These are phyloP conservation scores for Falco punctatus DNA, from an alignment of 2,113 vertebrate genomes.

Conservation along the genomic window DNA sequence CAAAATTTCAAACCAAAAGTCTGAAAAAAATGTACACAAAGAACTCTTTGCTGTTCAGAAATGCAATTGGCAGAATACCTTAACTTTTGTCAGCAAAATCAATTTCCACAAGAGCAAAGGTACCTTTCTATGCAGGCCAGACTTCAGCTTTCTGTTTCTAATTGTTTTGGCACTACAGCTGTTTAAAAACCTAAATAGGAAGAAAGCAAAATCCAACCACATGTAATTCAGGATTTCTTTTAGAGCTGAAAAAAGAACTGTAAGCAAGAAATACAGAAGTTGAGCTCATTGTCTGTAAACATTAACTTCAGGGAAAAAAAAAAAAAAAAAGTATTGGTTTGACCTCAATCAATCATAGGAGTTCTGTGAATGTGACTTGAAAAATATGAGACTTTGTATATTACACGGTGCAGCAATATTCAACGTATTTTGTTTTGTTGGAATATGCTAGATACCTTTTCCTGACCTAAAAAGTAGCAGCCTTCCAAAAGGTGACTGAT, in stretches of 20 bases:
- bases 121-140: background rate
- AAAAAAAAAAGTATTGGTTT: background rate
- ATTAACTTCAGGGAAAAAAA: background rate
- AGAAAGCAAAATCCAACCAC: background rate
- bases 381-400: background rate
- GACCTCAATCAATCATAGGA: background rate
- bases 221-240: background rate
- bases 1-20: background rate
- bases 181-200: background rate
- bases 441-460: background rate
- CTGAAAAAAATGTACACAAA: background rate
- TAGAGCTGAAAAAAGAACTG: background rate
- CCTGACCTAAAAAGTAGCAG: fast-evolving
- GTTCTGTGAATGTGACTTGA: background rate
- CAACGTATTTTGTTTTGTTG: background rate
- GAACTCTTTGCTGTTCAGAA: background rate
- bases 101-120: background rate
- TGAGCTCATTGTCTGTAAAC: background rate
- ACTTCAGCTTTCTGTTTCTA: background rate
- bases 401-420: background rate
- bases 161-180: background rate
- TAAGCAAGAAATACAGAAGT: background rate
- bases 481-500: background rate
- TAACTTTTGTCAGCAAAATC: background rate
- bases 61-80: background rate